Evolutionary conservation across 1,140 invertebrate species (phyloP).

Genomic region (Drosophila kohkoa): DNA sequence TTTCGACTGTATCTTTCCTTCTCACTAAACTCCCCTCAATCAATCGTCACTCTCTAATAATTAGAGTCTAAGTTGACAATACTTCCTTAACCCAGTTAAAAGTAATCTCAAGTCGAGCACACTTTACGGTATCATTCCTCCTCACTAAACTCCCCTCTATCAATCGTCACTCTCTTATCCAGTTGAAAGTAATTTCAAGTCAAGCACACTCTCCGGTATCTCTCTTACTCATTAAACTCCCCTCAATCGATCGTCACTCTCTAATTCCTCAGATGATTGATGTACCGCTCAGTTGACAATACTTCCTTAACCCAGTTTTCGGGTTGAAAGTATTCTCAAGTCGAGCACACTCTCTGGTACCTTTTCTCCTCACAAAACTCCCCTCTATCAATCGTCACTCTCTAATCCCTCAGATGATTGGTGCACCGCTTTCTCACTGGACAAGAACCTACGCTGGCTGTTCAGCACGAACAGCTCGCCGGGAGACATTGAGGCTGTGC

Average conservation of each 20-base stretch:
- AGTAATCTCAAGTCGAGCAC: too few species aligned
- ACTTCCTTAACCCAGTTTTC: too few species aligned
- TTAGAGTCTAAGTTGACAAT: too few species aligned
- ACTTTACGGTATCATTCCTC: neutral
- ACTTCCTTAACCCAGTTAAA: too few species aligned
- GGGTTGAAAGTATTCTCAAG: too few species aligned
- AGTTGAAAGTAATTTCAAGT: too few species aligned
- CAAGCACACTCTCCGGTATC: too few species aligned
- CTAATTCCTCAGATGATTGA: conserved; percentile 80
- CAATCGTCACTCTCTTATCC: neutral
- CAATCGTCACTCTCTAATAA: too few species aligned
- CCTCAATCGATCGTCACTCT: conserved; percentile 2
- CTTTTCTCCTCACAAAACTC: neutral
- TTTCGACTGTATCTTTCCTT: neutral
- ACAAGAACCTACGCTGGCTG: conserved; percentile 87
- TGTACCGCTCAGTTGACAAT: conserved; percentile 73
- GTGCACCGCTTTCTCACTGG: conserved; percentile 87
- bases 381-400: conserved; percentile 1
- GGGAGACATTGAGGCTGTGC: conserved; percentile 87
- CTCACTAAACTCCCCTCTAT: neutral
- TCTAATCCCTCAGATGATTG: conserved; percentile 81
- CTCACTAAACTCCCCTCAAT: neutral
- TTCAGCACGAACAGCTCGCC: conserved; percentile 85
- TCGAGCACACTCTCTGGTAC: too few species aligned
- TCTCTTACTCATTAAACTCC: neutral